phyloP scores from a whole-genome alignment of 2,888 invertebrate genomes.

The Craniophora ligustri region DNA sequence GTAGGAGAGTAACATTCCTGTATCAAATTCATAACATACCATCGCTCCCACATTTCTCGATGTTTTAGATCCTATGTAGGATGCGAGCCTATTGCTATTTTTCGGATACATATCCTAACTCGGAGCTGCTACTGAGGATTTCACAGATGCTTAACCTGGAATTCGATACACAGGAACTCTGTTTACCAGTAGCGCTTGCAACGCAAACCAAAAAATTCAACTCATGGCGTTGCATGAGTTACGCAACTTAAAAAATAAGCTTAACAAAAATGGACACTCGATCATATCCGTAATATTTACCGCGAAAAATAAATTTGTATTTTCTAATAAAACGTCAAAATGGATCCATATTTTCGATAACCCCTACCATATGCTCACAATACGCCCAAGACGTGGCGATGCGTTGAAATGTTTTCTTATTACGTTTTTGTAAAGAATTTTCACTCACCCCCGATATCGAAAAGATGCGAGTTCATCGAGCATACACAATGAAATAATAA shows the following conservation, averaged over 20 bases:
- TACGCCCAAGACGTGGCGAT: conserved; percentile 42
- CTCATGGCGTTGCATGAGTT: too few species aligned
- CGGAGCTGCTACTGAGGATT: too few species aligned
- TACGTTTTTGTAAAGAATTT: conserved; percentile 52
- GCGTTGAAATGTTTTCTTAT: conserved; percentile 49
- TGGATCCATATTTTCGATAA: conserved; percentile 37
- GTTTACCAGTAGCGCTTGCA: too few species aligned
- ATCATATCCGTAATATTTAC: conserved; percentile 22
- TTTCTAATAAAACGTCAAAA: conserved; percentile 38
- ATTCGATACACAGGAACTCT: too few species aligned
- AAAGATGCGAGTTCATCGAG: conserved; percentile 57
- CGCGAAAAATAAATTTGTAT: conserved; percentile 38
- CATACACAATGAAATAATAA: conserved; percentile 70
- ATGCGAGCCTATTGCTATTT: too few species aligned
- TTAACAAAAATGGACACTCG: conserved; percentile 17
- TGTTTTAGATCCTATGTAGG: too few species aligned
- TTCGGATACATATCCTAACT: too few species aligned
- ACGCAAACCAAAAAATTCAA: too few species aligned
- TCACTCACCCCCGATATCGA: conserved; percentile 53
- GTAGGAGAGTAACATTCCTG: too few species aligned
- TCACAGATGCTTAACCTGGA: too few species aligned
- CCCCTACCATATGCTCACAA: conserved; percentile 40
- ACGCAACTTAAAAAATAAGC: conserved; percentile 13
- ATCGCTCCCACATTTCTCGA: too few species aligned
- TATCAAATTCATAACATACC: too few species aligned